phyloP scores from a whole-genome alignment of 2,797 vertebrate species.

The Chiroxiphia lanceolata region DNA sequence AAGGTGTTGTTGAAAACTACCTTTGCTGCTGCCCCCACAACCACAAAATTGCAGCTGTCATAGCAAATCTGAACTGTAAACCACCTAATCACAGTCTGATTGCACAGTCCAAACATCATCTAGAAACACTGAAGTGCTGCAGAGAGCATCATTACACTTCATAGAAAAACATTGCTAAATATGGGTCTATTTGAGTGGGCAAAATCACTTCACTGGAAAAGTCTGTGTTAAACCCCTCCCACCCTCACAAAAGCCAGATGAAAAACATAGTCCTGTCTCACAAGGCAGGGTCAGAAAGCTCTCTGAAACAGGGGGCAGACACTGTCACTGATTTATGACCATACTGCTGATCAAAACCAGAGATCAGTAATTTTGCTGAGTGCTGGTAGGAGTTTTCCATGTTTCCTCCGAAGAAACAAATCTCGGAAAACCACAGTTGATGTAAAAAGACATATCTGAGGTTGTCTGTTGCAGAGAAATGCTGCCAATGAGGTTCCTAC shows the following conservation, averaged over 20 bases:
- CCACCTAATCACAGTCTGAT: neutral
- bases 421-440: neutral
- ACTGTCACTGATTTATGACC: neutral
- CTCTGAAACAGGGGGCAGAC: neutral
- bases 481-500: neutral
- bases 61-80: neutral
- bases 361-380: neutral
- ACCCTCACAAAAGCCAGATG: neutral
- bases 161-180: conserved; percentile 12
- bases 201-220: neutral
- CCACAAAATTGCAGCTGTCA: neutral
- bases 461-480: neutral
- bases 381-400: neutral
- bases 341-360: neutral
- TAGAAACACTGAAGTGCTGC: neutral
- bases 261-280: neutral
- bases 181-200: neutral
- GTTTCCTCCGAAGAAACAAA: neutral
- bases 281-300: neutral
- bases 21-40: neutral
- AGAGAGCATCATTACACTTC: neutral
- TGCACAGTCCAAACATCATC: neutral
- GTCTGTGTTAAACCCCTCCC: neutral
- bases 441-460: neutral
- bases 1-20: neutral